These are phyloP conservation scores for Candoia aspera DNA, from an alignment of 2,113 vertebrate species.

Conservation along the genomic window DNA sequence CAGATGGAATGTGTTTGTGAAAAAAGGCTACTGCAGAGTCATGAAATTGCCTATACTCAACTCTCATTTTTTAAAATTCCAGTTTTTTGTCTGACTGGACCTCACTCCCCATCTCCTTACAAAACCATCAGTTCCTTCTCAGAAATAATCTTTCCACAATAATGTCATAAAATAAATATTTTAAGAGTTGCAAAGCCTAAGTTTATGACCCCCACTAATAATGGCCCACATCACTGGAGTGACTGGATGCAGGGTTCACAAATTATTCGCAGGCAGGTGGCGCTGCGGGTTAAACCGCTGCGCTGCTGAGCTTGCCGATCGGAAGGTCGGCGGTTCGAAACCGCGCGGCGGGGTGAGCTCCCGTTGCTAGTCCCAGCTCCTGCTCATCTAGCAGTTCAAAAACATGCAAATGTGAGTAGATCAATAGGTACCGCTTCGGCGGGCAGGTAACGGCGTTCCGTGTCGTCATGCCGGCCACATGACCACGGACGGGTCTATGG, in stretches of 20 bases:
- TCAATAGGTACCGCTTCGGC: too few species aligned
- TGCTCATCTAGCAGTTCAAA: too few species aligned
- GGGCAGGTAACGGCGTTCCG: too few species aligned
- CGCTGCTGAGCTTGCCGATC: too few species aligned
- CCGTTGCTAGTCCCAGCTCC: too few species aligned
- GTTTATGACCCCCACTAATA: not conserved
- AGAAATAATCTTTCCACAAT: conserved; percentile 19
- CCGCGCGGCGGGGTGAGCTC: too few species aligned
- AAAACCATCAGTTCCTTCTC: not conserved
- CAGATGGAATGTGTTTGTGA: not conserved
- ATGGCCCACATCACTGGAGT: not conserved
- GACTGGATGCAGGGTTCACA: not conserved
- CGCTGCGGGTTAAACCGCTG: too few species aligned
- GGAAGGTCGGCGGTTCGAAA: too few species aligned
- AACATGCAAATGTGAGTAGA: too few species aligned
- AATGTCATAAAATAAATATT: conserved; percentile 11
- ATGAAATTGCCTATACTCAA: too few species aligned
- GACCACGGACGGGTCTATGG: too few species aligned
- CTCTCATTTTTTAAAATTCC: not conserved
- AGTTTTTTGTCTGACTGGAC: not conserved
- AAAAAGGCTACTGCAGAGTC: not conserved
- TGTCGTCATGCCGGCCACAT: too few species aligned
- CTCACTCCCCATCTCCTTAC: not conserved
- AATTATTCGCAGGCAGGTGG: not conserved
- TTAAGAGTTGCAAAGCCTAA: conserved; percentile 39